These are phyloP conservation scores for Akabosia matsudoensis DNA, from an alignment of 1,140 invertebrate species.

Conservation along the genomic window DNA sequence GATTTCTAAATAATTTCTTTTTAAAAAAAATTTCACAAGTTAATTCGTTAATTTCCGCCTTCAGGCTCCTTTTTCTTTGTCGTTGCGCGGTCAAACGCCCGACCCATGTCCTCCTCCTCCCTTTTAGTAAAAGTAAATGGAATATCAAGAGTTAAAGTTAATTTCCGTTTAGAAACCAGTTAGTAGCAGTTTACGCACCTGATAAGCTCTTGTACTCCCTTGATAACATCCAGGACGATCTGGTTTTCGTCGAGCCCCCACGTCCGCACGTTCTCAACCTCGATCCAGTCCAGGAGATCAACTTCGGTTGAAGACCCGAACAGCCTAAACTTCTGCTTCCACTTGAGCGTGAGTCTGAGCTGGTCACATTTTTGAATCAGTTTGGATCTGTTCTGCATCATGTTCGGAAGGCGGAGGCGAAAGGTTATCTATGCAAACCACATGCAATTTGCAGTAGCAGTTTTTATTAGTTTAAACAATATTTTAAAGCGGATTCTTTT, in stretches of 20 bases:
- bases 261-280: conserved; percentile 42
- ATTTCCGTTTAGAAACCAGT: not conserved
- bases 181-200: conserved; percentile 28
- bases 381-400: conserved; percentile 36
- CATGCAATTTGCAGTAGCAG: too few species aligned
- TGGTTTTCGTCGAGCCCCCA: conserved; percentile 40
- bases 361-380: conserved; percentile 22
- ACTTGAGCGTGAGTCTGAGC: conserved; percentile 35
- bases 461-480: too few species aligned
- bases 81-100: not conserved
- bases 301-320: conserved; percentile 25
- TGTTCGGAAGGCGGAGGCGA: conserved; percentile 39
- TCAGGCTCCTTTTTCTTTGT: conserved; percentile 18
- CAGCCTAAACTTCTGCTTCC: conserved; percentile 28
- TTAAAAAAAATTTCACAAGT: not conserved
- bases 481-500: too few species aligned
- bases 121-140: not conserved
- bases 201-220: conserved; percentile 36
- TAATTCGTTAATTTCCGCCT: not conserved
- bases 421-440: conserved; percentile 39
- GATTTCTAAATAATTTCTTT: not conserved
- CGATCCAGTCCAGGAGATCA: conserved; percentile 41
- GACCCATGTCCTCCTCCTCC: not conserved
- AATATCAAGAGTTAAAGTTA: too few species aligned
- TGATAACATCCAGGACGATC: conserved; percentile 25